These are phyloP conservation scores for Passerculus sandwichensis DNA, from an alignment of 2,797 vertebrate genomes.

Conservation along the genomic window DNA sequence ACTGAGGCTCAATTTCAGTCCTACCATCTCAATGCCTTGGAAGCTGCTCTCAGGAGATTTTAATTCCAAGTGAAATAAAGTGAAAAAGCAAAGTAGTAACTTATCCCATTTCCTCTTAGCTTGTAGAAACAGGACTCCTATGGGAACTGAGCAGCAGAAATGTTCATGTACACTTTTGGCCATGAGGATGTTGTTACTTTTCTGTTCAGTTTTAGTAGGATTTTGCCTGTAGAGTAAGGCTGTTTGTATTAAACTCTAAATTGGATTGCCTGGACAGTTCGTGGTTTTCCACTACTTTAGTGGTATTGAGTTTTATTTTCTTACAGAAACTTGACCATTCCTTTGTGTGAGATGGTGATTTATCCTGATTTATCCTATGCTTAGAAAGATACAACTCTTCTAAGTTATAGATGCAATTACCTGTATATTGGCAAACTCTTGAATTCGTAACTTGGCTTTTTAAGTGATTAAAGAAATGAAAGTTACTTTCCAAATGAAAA, in stretches of 20 bases:
- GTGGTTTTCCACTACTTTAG: not conserved
- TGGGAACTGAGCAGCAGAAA: not conserved
- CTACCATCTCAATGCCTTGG: not conserved
- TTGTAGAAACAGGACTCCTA: not conserved
- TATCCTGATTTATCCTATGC: not conserved
- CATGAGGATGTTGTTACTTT: not conserved
- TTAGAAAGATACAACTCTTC: not conserved
- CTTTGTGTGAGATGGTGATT: not conserved
- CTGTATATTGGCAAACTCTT: not conserved
- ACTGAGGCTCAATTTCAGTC: not conserved
- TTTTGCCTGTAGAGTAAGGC: not conserved
- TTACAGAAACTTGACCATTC: not conserved
- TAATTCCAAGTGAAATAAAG: not conserved
- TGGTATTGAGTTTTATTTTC: not conserved
- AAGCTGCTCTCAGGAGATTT: not conserved
- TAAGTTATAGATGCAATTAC: not conserved
- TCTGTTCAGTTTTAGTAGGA: not conserved
- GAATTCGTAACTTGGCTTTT: not conserved
- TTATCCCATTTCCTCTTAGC: not conserved
- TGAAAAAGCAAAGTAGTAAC: not conserved
- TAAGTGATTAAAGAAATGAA: not conserved
- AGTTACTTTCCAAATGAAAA: not conserved
- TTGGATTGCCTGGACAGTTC: not conserved
- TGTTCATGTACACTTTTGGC: not conserved
- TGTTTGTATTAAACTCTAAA: not conserved